Conservation (phyloP, 2,113 vertebrate genomes). For the Smithornis capensis region DNA sequence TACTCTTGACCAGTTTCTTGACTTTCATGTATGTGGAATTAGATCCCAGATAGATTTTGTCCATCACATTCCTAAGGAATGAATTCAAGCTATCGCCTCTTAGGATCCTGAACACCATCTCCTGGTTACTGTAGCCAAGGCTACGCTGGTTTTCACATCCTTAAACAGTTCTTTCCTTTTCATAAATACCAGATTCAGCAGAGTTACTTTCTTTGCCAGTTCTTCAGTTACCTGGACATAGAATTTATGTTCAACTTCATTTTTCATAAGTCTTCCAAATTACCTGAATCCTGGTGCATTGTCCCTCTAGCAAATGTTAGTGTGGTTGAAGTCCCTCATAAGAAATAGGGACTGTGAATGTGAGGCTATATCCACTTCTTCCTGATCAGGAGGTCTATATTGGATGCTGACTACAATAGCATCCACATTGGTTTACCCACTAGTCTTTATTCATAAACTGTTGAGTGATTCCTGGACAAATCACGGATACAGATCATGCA, state of each 20-base stretch:
- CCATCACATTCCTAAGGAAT: background rate
- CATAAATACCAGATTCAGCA: background rate
- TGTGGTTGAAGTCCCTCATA: background rate
- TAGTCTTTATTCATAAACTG: background rate
- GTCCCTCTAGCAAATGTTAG: background rate
- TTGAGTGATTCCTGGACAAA: background rate
- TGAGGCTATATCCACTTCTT: background rate
- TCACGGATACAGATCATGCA: background rate
- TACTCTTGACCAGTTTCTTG: background rate
- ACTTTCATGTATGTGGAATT: background rate
- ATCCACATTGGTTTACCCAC: accelerated
- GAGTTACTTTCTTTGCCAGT: background rate
- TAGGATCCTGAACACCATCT: background rate
- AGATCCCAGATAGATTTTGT: background rate
- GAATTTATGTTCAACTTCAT: background rate
- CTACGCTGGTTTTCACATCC: background rate
- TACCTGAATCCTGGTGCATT: background rate
- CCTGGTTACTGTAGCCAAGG: background rate
- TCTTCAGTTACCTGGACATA: background rate
- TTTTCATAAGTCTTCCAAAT: background rate
- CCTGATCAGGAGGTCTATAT: background rate
- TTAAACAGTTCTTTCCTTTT: background rate
- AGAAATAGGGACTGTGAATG: background rate
- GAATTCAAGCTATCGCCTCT: background rate
- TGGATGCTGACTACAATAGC: background rate